Evolutionary conservation across 2,797 vertebrate genomes (phyloP).

Genomic region (Naso thynnoides): DNA sequence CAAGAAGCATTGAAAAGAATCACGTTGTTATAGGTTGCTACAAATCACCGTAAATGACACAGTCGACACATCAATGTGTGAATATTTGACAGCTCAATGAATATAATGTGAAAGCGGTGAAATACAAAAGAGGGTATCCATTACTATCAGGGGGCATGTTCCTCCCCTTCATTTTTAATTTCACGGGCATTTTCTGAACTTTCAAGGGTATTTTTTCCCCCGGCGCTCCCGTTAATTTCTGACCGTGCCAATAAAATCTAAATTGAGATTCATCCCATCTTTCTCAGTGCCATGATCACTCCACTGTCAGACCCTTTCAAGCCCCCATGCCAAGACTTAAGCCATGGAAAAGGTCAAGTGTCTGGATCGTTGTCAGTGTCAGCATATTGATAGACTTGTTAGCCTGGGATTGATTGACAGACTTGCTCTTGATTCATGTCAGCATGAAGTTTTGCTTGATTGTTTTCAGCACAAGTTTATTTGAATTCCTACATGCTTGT

Average conservation of each 20-base stretch:
- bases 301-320: constrained; percentile 52
- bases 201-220: constrained; percentile 52
- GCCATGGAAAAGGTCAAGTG: constrained; percentile 79
- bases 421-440: constrained; percentile 64
- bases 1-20: constrained; percentile 27
- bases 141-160: constrained; percentile 40
- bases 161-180: constrained; percentile 58
- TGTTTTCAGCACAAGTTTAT: constrained; percentile 28
- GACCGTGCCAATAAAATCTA: constrained; percentile 72
- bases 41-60: constrained; percentile 57
- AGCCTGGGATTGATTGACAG: constrained; percentile 73
- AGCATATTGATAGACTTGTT: constrained; percentile 82
- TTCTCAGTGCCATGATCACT: constrained; percentile 37
- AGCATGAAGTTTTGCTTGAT: constrained; percentile 43
- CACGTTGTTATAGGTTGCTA: constrained; percentile 39
- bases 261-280: constrained; percentile 71
- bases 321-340: constrained; percentile 74
- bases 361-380: constrained; percentile 76
- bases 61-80: constrained; percentile 44
- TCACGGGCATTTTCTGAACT: constrained; percentile 64
- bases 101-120: constrained; percentile 37
- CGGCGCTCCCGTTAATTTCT: constrained; percentile 56
- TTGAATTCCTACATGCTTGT: constrained; percentile 5
- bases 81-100: constrained; percentile 65
- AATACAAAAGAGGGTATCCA: constrained; percentile 46